A percentile compares a stretch with the other conserved stretches of the same genome.
These are phyloP conservation scores for Danaus melanippus DNA, from an alignment of 1,140 invertebrate species.

Conservation along the genomic window DNA sequence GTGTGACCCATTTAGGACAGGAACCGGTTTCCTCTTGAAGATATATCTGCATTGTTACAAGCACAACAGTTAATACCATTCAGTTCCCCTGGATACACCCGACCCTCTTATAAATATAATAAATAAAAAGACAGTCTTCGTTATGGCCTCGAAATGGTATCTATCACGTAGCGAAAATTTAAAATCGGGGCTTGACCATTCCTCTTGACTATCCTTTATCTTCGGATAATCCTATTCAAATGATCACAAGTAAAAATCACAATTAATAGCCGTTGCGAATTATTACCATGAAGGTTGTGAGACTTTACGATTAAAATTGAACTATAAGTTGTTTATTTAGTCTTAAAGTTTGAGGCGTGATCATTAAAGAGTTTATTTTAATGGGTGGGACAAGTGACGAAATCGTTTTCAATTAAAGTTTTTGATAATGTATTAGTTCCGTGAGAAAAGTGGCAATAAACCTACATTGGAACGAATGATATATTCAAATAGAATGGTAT, in stretches of 20 bases:
- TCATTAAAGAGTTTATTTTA: constrained; percentile 33
- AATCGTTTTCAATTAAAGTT: constrained; percentile 64
- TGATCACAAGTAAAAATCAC: constrained; percentile 34
- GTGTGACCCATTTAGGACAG: constrained; percentile 68
- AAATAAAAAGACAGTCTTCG: constrained; percentile 60
- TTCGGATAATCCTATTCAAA: constrained; percentile 47
- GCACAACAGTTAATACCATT: constrained; percentile 62
- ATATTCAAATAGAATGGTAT: constrained; percentile 69
- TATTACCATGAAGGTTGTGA: constrained; percentile 23
- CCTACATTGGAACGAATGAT: constrained; percentile 68
- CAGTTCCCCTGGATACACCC: constrained; percentile 51
- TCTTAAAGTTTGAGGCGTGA: too few relatives aligned
- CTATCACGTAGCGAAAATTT: constrained; percentile 53
- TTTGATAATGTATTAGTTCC: constrained; percentile 68
- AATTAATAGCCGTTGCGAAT: constrained; percentile 40
- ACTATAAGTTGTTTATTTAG: too few relatives aligned
- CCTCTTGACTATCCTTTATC: constrained; percentile 57
- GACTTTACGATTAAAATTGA: too few relatives aligned
- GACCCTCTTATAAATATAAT: constrained; percentile 59
- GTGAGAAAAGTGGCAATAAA: constrained; percentile 71
- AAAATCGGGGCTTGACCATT: constrained; percentile 62
- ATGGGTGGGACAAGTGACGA: constrained; percentile 55
- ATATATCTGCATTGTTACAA: constrained; percentile 59
- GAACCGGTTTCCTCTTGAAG: constrained; percentile 68
- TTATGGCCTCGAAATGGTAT: constrained; percentile 47